A percentile compares a stretch with the other conserved stretches of the same genome.
Evolutionary conservation across 2,797 vertebrate genomes (phyloP).

Genomic region (Lagorchestes hirsutus): DNA sequence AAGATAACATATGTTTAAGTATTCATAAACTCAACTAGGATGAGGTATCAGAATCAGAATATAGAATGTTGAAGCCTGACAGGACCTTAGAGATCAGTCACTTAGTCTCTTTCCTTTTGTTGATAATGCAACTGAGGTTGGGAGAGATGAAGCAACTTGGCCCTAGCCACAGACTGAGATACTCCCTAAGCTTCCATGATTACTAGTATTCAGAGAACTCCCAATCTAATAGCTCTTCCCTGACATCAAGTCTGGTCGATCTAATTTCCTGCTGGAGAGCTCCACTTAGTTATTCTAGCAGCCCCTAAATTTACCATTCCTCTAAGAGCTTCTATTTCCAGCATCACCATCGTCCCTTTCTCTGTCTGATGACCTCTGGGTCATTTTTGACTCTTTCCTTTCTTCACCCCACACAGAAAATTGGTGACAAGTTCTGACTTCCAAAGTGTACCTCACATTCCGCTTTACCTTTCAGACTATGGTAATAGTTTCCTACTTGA

Average conservation of each 20-base stretch:
- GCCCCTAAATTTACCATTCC: background rate
- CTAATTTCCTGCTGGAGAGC: background rate
- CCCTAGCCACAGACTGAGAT: background rate
- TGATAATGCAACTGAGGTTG: background rate
- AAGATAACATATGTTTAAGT: background rate
- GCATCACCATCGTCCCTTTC: background rate
- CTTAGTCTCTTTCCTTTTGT: background rate
- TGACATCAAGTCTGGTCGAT: background rate
- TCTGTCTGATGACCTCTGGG: background rate
- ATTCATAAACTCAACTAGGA: background rate
- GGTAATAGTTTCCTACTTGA: background rate
- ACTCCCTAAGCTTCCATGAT: background rate
- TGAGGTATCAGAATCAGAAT: background rate
- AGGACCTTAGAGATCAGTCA: background rate
- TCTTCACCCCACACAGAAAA: background rate
- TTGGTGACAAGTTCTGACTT: background rate
- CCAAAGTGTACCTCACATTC: background rate
- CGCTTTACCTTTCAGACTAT: background rate
- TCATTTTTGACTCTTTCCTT: background rate
- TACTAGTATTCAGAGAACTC: background rate
- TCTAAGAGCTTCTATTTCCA: background rate
- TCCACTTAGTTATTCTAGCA: background rate
- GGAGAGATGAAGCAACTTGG: background rate
- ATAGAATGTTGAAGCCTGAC: background rate
- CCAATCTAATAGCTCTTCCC: background rate